These are phyloP conservation scores for Brachystomella parvula DNA, from an alignment of 1,140 invertebrate genomes.

Conservation along the genomic window DNA sequence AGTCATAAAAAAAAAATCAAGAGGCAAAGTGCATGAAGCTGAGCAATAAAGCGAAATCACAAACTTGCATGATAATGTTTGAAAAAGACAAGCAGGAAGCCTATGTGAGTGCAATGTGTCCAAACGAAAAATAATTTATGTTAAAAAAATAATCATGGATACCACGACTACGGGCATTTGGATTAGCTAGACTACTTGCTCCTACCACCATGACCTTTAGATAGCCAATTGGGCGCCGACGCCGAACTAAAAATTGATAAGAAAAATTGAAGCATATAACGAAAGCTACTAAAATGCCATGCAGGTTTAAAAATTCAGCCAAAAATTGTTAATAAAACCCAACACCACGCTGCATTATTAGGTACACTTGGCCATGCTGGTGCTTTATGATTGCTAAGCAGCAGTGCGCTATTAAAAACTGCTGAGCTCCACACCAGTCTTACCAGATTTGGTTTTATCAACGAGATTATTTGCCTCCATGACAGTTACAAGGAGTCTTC, in stretches of 20 bases:
- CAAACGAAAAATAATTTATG: too few species aligned
- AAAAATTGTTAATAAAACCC: neutral
- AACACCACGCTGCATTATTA: neutral
- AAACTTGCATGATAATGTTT: neutral
- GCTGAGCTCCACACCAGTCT: constrained; percentile 19
- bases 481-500: constrained; percentile 59
- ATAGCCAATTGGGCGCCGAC: constrained; percentile 44
- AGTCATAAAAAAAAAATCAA: neutral
- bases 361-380: neutral
- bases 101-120: neutral
- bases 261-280: constrained; percentile 24
- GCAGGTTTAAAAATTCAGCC: neutral
- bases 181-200: constrained; percentile 35
- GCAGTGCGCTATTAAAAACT: neutral
- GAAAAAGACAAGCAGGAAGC: neutral
- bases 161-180: neutral
- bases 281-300: constrained; percentile 2
- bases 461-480: constrained; percentile 53
- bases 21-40: too few species aligned
- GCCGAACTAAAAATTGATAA: constrained; percentile 45
- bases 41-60: too few species aligned
- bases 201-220: constrained; percentile 44
- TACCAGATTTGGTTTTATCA: constrained; percentile 44
- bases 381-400: neutral
- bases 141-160: neutral